Evolutionary conservation across 2,797 vertebrate genomes (phyloP).

Genomic region (Scomberomorus guttatus): DNA sequence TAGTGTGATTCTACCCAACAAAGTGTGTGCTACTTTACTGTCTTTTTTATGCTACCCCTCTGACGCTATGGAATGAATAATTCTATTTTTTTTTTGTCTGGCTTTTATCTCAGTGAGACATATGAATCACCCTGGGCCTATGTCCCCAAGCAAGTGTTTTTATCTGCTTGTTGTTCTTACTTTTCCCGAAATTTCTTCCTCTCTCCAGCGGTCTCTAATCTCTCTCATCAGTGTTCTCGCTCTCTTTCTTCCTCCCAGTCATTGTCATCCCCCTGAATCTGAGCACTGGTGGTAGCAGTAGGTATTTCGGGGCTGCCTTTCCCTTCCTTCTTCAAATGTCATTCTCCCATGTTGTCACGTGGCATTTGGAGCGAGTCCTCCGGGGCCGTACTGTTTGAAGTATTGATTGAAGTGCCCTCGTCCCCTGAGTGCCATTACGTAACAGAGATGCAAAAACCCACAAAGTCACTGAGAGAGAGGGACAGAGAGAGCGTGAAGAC

Average conservation of each 20-base stretch:
- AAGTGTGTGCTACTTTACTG: conserved; percentile 50
- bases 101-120: conserved; percentile 78
- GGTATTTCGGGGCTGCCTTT: conserved; percentile 48
- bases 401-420: conserved; percentile 80
- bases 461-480: conserved; percentile 71
- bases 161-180: conserved; percentile 66
- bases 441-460: conserved; percentile 78
- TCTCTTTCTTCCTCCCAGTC: conserved; percentile 35
- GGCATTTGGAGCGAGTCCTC: conserved; percentile 78
- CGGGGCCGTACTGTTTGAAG: conserved; percentile 69
- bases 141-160: conserved; percentile 65
- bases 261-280: conserved; percentile 11
- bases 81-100: conserved; percentile 69
- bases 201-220: conserved; percentile 53
- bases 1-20: not conserved
- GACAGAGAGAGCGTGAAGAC: conserved; percentile 6
- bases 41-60: conserved; percentile 44
- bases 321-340: conserved; percentile 61
- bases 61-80: conserved; percentile 68
- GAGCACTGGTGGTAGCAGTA: conserved; percentile 44
- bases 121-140: conserved; percentile 71
- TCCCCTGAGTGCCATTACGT: conserved; percentile 76
- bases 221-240: conserved; percentile 56
- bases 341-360: conserved; percentile 74
- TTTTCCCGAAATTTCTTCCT: conserved; percentile 45